Conservation (phyloP, 2,888 invertebrate genomes). For the Clepsis dumicolana region DNA sequence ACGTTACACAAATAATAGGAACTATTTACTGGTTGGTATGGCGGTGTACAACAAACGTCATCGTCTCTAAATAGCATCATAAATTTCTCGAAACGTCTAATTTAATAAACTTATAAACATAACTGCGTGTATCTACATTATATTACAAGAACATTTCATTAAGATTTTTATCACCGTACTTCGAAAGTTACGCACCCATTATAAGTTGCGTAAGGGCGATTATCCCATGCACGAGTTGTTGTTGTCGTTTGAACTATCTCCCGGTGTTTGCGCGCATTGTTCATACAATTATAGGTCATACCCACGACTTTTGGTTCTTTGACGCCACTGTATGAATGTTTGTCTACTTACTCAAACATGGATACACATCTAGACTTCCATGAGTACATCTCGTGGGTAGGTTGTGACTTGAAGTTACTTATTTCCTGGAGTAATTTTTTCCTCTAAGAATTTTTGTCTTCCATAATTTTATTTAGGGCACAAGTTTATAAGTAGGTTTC, state of each 20-base stretch:
- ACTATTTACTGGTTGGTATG: too few species aligned
- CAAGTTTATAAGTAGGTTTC: too few species aligned
- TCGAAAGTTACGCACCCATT: conserved; percentile 37
- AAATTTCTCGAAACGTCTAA: conserved; percentile 4
- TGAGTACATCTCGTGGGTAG: too few species aligned
- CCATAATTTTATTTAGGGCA: too few species aligned
- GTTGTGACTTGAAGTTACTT: too few species aligned
- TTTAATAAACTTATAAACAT: not conserved
- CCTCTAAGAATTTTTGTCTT: too few species aligned
- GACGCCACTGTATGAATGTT: not conserved
- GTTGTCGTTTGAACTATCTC: conserved; percentile 26
- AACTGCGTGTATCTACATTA: too few species aligned
- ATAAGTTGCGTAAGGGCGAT: conserved; percentile 38
- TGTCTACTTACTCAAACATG: too few species aligned
- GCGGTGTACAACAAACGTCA: not conserved
- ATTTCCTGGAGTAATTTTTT: too few species aligned
- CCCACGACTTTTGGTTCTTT: conserved; percentile 13
- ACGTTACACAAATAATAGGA: too few species aligned
- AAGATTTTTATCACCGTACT: conserved; percentile 36
- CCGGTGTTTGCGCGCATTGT: conserved; percentile 20
- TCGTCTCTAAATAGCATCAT: not conserved
- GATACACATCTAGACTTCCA: too few species aligned
- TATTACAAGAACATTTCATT: conserved; percentile 23
- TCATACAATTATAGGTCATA: conserved; percentile 29
- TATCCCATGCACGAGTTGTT: conserved; percentile 35